Conservation (phyloP, 2,888 invertebrate genomes). For the Criorhina ranunculi region DNA sequence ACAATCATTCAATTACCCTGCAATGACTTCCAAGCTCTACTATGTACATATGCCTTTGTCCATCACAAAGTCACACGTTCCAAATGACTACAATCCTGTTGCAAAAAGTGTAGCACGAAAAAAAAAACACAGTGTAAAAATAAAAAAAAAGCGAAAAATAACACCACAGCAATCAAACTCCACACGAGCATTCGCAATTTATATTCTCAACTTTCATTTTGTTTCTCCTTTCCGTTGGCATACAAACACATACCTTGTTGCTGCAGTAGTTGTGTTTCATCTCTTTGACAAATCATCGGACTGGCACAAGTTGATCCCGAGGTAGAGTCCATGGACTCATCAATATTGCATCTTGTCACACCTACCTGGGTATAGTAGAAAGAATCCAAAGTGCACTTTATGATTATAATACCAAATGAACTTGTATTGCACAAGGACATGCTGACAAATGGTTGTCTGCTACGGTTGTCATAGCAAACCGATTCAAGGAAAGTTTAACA, state of each 20-base stretch:
- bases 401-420: conserved; percentile 54
- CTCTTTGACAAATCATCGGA: conserved; percentile 83
- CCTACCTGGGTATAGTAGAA: conserved; percentile 81
- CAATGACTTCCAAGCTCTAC: no score
- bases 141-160: background rate
- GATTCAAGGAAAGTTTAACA: background rate
- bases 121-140: background rate
- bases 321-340: conserved; percentile 84
- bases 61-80: no score
- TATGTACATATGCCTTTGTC: no score
- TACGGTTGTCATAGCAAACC: background rate
- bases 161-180: conserved; percentile 22
- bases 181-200: conserved; percentile 8
- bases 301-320: conserved; percentile 84
- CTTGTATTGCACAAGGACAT: conserved; percentile 24
- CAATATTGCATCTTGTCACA: conserved; percentile 84
- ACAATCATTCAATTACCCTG: no score
- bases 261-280: conserved; percentile 83
- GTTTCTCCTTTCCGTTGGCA: background rate
- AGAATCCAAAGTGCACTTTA: conserved; percentile 46
- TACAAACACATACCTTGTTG: conserved; percentile 75
- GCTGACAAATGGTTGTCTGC: conserved; percentile 13
- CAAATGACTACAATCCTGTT: no score
- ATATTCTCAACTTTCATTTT: background rate
- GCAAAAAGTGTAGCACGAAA: no score